Evolutionary conservation across 2,888 invertebrate species (phyloP), one percentile per base, ranked within the genome.

Genomic region (Pristionchus entomophagus): DNA sequence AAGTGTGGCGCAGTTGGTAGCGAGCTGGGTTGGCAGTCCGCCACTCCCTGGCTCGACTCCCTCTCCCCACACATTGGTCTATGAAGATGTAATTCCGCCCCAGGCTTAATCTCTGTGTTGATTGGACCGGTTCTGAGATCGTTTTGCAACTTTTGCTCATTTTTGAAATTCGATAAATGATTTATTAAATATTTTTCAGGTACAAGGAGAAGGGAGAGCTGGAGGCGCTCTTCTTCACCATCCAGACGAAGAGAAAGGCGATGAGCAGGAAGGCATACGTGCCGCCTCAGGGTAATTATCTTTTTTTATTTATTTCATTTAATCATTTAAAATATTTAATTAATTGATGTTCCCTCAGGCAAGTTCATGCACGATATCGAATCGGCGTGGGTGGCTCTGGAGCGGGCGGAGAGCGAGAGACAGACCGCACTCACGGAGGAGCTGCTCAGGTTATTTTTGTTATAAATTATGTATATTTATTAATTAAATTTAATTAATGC

Each of bases 161-260:
- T 84, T 84, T 45, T 32, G 3, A 45, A 45, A 51, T 19, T 14
- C n/a, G 6, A 41, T 12, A 6, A 2, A 17, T 62, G 3, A 32
- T 32, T 32, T 12, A 77, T 22, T 22, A 19, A 17, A 26, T 22
- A 22, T n/a, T 38, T 87, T 91, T 26, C 87, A 96, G 97, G 94
- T 98, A 98, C 94, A 97, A 96, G 93, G 99, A 99, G 94, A 96
- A 97, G 86, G 98, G 97, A 90, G 98, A 99, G 95, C 97, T 98
- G 91, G 98, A 99, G 94, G 99, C 97, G 0, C 95, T 98, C 56
- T 98, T 96, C 94, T 99, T 99, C 94, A 96, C 97, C 94, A 97
- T 99, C 91, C 99, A 99, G 94, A 97, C 98, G 0, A 96, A 97
- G 94, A 95, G 98, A 91, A 98, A 98, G 94, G 97, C 97, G n/a